Conservation (phyloP, 2,113 vertebrate species). For the Paracanthobrama guichenoti region DNA sequence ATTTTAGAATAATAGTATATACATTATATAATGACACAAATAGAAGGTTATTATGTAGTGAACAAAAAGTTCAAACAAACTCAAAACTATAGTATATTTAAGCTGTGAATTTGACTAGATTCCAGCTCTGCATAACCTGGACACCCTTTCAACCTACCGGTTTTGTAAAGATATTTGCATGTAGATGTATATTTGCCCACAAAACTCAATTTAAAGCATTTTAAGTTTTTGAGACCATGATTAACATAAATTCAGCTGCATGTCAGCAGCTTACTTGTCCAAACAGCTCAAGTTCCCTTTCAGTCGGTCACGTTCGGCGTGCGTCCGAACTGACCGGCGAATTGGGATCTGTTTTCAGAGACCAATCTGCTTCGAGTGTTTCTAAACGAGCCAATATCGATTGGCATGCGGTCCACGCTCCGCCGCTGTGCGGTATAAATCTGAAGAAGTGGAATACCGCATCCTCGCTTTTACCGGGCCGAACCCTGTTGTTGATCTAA, state of each 20-base stretch:
- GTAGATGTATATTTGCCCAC: not conserved
- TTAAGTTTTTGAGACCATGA: not conserved
- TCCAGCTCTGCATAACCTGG: not conserved
- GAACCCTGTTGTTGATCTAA: too few relatives aligned
- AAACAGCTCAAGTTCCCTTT: slow-evolving; percentile 32
- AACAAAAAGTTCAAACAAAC: not conserved
- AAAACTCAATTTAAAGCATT: not conserved
- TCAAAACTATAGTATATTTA: not conserved
- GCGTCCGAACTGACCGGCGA: too few relatives aligned
- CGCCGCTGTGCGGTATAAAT: too few relatives aligned
- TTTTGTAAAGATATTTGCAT: not conserved
- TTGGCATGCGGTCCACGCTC: too few relatives aligned
- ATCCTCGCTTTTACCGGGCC: too few relatives aligned
- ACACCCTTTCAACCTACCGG: not conserved
- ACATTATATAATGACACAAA: not conserved
- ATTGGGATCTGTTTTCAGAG: too few relatives aligned
- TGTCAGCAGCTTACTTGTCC: not conserved
- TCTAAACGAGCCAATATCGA: too few relatives aligned
- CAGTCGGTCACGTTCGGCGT: too few relatives aligned
- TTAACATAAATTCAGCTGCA: not conserved
- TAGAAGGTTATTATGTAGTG: not conserved
- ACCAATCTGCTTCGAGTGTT: too few relatives aligned
- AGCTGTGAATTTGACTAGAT: not conserved
- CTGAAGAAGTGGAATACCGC: too few relatives aligned
- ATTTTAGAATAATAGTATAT: not conserved